phyloP scores from a whole-genome alignment of 2,113 vertebrate genomes.

The Lamprologus callipterus region DNA sequence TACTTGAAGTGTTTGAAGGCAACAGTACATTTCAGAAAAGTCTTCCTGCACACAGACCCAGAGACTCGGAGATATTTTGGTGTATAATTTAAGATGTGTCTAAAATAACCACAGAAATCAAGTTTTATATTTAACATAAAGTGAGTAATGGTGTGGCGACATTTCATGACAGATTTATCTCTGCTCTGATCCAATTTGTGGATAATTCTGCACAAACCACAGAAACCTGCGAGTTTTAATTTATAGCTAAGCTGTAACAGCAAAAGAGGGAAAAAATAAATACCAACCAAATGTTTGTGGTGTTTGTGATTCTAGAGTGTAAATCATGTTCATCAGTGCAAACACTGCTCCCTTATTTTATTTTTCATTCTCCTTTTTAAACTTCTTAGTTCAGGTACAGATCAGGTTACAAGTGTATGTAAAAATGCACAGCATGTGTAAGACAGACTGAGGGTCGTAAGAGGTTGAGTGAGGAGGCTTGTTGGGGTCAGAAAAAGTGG shows the following conservation, averaged over 20 bases:
- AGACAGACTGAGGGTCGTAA: background rate
- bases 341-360: background rate
- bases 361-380: background rate
- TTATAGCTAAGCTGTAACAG: background rate
- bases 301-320: background rate
- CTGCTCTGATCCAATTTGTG: background rate
- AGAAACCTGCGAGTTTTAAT: background rate
- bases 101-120: background rate
- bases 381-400: background rate
- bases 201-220: background rate
- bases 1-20: background rate
- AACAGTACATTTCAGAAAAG: background rate
- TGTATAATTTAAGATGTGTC: background rate
- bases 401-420: background rate
- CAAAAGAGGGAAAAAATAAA: background rate
- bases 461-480: background rate
- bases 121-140: background rate
- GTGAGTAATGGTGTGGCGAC: background rate
- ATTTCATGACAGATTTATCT: background rate
- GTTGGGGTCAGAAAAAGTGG: background rate
- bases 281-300: background rate
- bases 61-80: background rate
- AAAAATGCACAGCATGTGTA: constrained; percentile 19
- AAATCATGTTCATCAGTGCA: background rate
- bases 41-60: background rate